Evolutionary conservation across 2,888 invertebrate species (phyloP).

Genomic region (Sceliomorpha sp.): DNA sequence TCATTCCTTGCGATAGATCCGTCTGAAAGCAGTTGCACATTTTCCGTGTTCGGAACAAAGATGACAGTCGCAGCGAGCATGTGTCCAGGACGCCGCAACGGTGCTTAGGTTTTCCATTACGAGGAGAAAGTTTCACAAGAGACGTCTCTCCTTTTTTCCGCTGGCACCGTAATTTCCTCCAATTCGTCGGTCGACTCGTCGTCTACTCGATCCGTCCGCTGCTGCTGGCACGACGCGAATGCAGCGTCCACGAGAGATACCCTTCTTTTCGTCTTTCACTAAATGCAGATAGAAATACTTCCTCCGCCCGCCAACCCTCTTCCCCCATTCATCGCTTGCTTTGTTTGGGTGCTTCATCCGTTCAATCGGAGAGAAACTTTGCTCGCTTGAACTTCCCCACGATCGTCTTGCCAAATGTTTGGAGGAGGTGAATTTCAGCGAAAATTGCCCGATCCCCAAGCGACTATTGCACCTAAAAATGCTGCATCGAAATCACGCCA

Average conservation of each 20-base stretch:
- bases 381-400: slow-evolving; percentile 27
- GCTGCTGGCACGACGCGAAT: slow-evolving; percentile 32
- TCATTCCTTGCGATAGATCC: too few species aligned
- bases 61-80: slow-evolving; percentile 9
- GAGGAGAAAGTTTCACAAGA: slow-evolving; percentile 40
- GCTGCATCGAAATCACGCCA: background rate
- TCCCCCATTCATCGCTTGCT: slow-evolving; percentile 13
- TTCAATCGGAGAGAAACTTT: slow-evolving; percentile 47
- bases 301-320: background rate
- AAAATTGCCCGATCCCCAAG: slow-evolving; percentile 34
- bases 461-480: slow-evolving; percentile 27
- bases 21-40: too few species aligned
- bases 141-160: slow-evolving; percentile 26
- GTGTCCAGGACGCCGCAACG: slow-evolving; percentile 29
- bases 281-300: slow-evolving; percentile 40
- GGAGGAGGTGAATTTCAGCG: slow-evolving; percentile 23
- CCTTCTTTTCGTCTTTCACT: slow-evolving; percentile 11
- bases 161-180: slow-evolving; percentile 53
- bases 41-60: too few species aligned
- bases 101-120: slow-evolving; percentile 60
- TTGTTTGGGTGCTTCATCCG: slow-evolving; percentile 35
- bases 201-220: slow-evolving; percentile 44
- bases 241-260: background rate
- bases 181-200: slow-evolving; percentile 50
- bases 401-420: slow-evolving; percentile 38